Conservation (phyloP, 2,797 vertebrate species). For the Enteromius fasciolatus region DNA sequence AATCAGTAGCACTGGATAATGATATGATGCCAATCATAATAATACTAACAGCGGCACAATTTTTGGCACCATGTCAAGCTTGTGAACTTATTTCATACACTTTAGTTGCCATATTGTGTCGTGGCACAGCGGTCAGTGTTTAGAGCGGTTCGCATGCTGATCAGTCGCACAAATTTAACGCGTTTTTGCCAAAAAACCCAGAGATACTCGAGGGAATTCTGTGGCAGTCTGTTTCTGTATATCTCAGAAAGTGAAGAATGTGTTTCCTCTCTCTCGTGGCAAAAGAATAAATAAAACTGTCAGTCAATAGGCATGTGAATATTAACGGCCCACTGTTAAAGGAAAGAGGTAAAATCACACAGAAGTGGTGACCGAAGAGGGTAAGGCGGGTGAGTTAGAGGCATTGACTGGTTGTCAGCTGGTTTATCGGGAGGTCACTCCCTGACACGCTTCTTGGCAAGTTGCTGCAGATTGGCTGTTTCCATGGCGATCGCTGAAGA, state of each 20-base stretch:
- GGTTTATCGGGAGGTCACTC: slow-evolving; percentile 58
- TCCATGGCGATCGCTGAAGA: slow-evolving; percentile 57
- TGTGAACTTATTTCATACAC: slow-evolving; percentile 79
- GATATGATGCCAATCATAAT: slow-evolving; percentile 50
- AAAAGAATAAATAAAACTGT: slow-evolving; percentile 64
- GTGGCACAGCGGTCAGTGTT: slow-evolving; percentile 44
- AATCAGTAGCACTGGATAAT: slow-evolving; percentile 57
- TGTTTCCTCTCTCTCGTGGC: slow-evolving; percentile 62
- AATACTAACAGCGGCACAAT: slow-evolving; percentile 61
- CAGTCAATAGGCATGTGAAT: slow-evolving; percentile 71
- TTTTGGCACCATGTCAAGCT: slow-evolving; percentile 57
- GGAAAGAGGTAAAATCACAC: slow-evolving; percentile 27
- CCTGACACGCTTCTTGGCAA: slow-evolving; percentile 65
- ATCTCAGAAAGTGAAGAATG: slow-evolving; percentile 31
- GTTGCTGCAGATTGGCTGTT: slow-evolving; percentile 59
- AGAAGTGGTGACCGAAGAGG: not conserved
- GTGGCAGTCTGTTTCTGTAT: slow-evolving; percentile 37
- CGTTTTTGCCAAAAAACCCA: slow-evolving; percentile 47
- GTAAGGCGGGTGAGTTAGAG: not conserved
- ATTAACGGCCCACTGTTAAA: slow-evolving; percentile 65
- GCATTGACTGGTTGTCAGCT: slow-evolving; percentile 56
- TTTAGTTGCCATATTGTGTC: slow-evolving; percentile 60
- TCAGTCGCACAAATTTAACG: not conserved
- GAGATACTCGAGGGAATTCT: slow-evolving; percentile 47
- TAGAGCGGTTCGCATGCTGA: not conserved